Evolutionary conservation across 2,888 invertebrate species (phyloP).

Genomic region (Drepana falcataria): DNA sequence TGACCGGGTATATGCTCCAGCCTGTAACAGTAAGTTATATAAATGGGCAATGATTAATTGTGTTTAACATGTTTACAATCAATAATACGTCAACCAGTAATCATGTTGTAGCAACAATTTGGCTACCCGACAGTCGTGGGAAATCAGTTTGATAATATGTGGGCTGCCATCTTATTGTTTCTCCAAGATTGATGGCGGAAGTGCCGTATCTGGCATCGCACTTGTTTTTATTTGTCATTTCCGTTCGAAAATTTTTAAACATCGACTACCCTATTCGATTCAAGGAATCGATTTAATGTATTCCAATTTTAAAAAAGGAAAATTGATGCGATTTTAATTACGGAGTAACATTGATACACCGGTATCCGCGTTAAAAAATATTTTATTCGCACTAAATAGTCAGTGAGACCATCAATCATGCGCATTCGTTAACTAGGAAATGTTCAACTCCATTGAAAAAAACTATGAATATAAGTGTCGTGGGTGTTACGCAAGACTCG

Average conservation of each 20-base stretch:
- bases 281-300: slow-evolving; percentile 21
- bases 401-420: slow-evolving; percentile 50
- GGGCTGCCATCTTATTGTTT: slow-evolving; percentile 46
- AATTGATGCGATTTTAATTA: slow-evolving; percentile 63
- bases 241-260: slow-evolving; percentile 49
- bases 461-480: slow-evolving; percentile 27
- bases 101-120: slow-evolving; percentile 14
- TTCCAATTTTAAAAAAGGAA: slow-evolving; percentile 18
- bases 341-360: slow-evolving; percentile 23
- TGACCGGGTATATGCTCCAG: no score
- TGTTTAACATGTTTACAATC: background rate
- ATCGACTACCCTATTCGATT: slow-evolving; percentile 25
- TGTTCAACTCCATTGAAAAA: slow-evolving; percentile 25
- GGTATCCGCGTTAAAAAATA: slow-evolving; percentile 28
- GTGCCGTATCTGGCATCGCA: slow-evolving; percentile 41
- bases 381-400: slow-evolving; percentile 39
- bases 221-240: slow-evolving; percentile 59
- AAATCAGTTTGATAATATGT: slow-evolving; percentile 30
- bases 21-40: no score
- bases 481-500: slow-evolving; percentile 61
- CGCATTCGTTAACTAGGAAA: slow-evolving; percentile 55
- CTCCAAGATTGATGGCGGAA: slow-evolving; percentile 69
- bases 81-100: background rate
- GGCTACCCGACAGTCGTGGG: slow-evolving; percentile 37
- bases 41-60: no score